Conservation (phyloP, 2,888 invertebrate genomes). For the Zeuzera pyrina region DNA sequence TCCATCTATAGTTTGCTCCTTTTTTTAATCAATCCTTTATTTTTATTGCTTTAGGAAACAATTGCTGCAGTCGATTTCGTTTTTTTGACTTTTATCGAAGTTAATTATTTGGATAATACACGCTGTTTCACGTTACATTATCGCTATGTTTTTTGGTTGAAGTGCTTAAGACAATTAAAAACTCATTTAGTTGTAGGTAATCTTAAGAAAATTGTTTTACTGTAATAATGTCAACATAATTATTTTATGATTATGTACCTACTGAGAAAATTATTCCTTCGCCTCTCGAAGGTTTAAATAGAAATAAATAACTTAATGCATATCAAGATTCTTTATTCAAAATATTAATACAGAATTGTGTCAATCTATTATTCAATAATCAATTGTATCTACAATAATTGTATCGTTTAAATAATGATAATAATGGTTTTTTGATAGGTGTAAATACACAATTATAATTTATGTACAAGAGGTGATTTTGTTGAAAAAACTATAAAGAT, state of each 20-base stretch:
- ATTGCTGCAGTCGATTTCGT: slow-evolving; percentile 25
- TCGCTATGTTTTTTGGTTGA: slow-evolving; percentile 2
- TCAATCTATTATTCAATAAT: too few relatives aligned
- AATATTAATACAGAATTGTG: too few relatives aligned
- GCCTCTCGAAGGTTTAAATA: too few relatives aligned
- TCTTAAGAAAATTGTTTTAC: slow-evolving; percentile 16
- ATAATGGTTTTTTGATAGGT: too few relatives aligned
- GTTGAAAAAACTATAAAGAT: too few relatives aligned
- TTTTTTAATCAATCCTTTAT: slow-evolving; percentile 24
- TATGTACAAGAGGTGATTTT: too few relatives aligned
- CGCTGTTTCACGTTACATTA: slow-evolving; percentile 3
- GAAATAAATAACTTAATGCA: too few relatives aligned
- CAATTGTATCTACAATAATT: too few relatives aligned
- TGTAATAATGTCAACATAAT: not conserved
- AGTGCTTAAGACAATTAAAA: slow-evolving; percentile 20
- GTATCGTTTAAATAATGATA: too few relatives aligned
- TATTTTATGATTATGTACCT: not conserved
- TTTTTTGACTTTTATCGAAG: slow-evolving; percentile 17
- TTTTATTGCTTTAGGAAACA: slow-evolving; percentile 26
- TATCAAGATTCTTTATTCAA: too few relatives aligned
- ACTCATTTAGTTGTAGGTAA: slow-evolving; percentile 23
- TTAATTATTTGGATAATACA: slow-evolving; percentile 14
- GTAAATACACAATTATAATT: too few relatives aligned
- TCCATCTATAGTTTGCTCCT: slow-evolving; percentile 25
- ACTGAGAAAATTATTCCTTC: not conserved